A percentile compares a stretch with the other conserved stretches of the same genome.
These are phyloP conservation scores for Eclectus roratus DNA, from an alignment of 2,113 vertebrate species.

Conservation along the genomic window DNA sequence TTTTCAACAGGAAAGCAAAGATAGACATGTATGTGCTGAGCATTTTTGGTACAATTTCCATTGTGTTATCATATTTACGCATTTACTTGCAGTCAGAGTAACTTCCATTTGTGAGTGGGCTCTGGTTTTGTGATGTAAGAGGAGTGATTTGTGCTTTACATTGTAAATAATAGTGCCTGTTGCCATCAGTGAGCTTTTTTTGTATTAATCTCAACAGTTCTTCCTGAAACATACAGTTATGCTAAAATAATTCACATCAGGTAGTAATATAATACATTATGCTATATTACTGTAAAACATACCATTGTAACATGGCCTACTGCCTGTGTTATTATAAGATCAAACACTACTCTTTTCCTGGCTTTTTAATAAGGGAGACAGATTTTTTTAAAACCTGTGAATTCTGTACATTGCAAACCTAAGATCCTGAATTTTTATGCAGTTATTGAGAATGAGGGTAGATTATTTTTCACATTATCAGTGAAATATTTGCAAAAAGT, in stretches of 20 bases:
- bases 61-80: not conserved
- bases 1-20: not conserved
- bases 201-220: not conserved
- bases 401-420: not conserved
- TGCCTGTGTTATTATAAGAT: not conserved
- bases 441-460: not conserved
- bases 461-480: not conserved
- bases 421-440: not conserved
- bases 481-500: not conserved
- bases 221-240: not conserved
- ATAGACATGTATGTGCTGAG: not conserved
- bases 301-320: not conserved
- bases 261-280: not conserved
- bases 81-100: not conserved
- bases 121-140: fast-evolving
- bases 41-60: not conserved
- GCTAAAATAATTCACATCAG: not conserved
- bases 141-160: not conserved
- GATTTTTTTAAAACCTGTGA: not conserved
- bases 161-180: not conserved
- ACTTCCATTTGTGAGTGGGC: not conserved
- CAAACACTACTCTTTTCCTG: not conserved
- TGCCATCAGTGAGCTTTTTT: not conserved
- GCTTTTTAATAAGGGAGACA: not conserved
- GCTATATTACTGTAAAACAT: not conserved